These are phyloP conservation scores for Hypselothyrea guttata DNA, from an alignment of 2,888 invertebrate genomes.

Conservation along the genomic window DNA sequence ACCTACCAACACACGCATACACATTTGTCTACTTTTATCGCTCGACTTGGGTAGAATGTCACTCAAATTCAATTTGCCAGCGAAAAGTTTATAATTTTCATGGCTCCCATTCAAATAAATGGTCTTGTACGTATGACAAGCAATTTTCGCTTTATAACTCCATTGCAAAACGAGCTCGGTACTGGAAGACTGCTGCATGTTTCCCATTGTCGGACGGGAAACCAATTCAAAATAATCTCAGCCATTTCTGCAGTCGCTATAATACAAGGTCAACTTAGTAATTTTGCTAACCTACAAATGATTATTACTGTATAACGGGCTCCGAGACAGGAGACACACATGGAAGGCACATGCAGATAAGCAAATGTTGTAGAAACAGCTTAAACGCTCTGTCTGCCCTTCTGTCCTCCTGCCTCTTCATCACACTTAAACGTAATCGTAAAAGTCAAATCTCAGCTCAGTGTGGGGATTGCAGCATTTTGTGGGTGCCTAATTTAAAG, in stretches of 20 bases:
- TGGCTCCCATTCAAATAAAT: conserved; percentile 14
- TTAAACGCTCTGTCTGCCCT: conserved; percentile 34
- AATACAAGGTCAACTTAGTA: conserved; percentile 65
- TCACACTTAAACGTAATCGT: conserved; percentile 59
- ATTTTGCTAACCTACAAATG: conserved; percentile 73
- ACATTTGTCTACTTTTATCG: conserved; percentile 61
- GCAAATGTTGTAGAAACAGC: conserved; percentile 71
- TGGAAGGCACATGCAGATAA: conserved; percentile 68
- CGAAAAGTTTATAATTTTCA: conserved; percentile 64
- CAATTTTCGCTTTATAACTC: conserved; percentile 70
- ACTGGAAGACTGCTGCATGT: neutral
- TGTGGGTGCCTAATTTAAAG: conserved; percentile 59
- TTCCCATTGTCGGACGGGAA: conserved; percentile 34
- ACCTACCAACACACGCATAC: conserved; percentile 2
- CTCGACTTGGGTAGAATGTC: conserved; percentile 26
- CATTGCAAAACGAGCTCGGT: conserved; percentile 50
- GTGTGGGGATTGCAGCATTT: conserved; percentile 54
- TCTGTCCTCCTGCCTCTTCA: conserved; percentile 3
- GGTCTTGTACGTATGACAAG: conserved; percentile 52
- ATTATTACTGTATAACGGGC: conserved; percentile 69
- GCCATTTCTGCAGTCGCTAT: conserved; percentile 56
- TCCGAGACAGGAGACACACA: conserved; percentile 9
- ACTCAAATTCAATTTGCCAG: conserved; percentile 66
- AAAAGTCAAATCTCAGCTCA: conserved; percentile 67
- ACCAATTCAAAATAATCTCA: conserved; percentile 73